Conservation (phyloP, 1,140 invertebrate species). For the Hypsibius dujardini region DNA sequence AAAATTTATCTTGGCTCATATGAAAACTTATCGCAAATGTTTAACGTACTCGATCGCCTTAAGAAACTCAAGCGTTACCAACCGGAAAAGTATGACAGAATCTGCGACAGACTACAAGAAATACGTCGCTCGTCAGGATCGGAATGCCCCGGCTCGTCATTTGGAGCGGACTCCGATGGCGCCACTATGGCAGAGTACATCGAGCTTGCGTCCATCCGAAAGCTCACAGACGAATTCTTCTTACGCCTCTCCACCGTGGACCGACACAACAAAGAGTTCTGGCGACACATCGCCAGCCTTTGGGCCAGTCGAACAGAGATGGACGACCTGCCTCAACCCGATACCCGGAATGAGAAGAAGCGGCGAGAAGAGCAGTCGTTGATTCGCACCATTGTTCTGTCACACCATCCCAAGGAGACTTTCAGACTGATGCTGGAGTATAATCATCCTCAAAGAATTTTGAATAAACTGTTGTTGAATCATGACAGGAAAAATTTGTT, state of each 20-base stretch:
- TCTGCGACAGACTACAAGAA: background rate
- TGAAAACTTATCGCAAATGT: too few relatives aligned
- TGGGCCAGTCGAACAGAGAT: background rate
- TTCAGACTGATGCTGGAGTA: background rate
- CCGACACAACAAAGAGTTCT: background rate
- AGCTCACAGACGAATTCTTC: constrained; percentile 8
- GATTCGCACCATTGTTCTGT: constrained; percentile 7
- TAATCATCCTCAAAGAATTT: background rate
- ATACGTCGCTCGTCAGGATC: background rate
- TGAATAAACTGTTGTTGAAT: constrained; percentile 3
- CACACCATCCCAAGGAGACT: background rate
- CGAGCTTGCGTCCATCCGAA: background rate
- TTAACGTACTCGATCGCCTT: constrained; percentile 9
- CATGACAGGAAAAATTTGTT: background rate
- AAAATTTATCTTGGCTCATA: too few relatives aligned
- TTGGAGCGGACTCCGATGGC: background rate
- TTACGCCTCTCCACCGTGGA: background rate
- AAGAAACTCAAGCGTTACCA: background rate
- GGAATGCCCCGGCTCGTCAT: background rate
- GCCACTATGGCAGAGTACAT: background rate
- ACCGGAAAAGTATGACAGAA: background rate
- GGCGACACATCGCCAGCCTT: background rate
- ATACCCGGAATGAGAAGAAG: background rate
- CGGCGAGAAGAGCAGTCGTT: background rate
- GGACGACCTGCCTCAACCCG: background rate